Base-by-base conservation (phyloP, 2,888 invertebrate species). In the Octonoba sinensis region DNA sequence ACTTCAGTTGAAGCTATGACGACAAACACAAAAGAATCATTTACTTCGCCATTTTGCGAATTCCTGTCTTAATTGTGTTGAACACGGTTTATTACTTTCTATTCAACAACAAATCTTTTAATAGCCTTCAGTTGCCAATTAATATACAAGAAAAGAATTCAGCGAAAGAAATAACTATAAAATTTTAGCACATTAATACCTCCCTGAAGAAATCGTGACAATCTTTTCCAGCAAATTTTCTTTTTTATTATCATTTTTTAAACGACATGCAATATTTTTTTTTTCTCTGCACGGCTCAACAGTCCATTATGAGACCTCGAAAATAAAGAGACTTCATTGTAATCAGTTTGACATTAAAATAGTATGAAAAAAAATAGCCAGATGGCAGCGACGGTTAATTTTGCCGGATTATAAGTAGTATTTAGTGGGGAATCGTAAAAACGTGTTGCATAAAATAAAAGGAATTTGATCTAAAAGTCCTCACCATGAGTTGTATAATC, bases 171-270 rank as follows among this genome's bases (percentile, higher is more conserved):
- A 36, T 36, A 36, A 36, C 36, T 36, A 36, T 36, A 36, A 36
- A 36, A 36, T 36, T 36, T 36, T 36, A 36, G 36, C 65, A 36
- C 22, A 54, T 64, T 46, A 22, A 18, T 47, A 46, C n/a, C 18
- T 13, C 22, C 46, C 27, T 13, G 62, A 72, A 56, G 36, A 20
- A 73, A 73, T 73, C 73, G 73, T 73, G 73, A 73, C 65, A 65
- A 65, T 73, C 73, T 54, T 16, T 18, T 46, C 11, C 64, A 44
- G 18, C 16, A 11, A 64, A 64, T 44, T 18, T n/a, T 54, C n/a
- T 16, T 54, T 54, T 54, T 54, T 54, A 18, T 59, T 51, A 49
- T 22, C 13, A 22, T 46, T 51, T 24, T 49, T 66, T 66, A 49
- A 51, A 66, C 51, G 66, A 66, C 51, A 59, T 27, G 59, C 15